Evolutionary conservation across 2,888 invertebrate species (phyloP).

Genomic region (Octonoba sinensis): DNA sequence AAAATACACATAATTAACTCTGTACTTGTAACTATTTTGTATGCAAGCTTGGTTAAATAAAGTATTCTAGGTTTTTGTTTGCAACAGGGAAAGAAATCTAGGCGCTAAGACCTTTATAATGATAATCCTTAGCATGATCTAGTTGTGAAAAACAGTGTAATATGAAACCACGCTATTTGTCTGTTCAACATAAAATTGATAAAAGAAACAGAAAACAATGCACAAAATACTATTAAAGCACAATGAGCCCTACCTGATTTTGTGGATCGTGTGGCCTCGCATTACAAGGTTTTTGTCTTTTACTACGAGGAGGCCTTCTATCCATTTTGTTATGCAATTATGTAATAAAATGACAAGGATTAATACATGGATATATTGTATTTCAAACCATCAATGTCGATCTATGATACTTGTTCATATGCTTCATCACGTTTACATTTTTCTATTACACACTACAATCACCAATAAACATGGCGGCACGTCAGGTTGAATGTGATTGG

Average conservation of each 20-base stretch:
- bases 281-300: constrained; percentile 36
- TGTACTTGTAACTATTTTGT: too few species aligned
- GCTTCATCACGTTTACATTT: constrained; percentile 43
- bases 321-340: constrained; percentile 33
- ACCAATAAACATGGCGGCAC: constrained; percentile 58
- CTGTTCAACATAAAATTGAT: too few species aligned
- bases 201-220: neutral
- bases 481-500: constrained; percentile 60
- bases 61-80: too few species aligned
- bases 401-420: neutral
- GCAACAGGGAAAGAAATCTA: too few species aligned
- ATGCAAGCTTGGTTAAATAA: too few species aligned
- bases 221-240: neutral
- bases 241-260: constrained; percentile 53
- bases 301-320: constrained; percentile 35
- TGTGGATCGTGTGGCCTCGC: constrained; percentile 51
- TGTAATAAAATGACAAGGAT: neutral
- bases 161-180: too few species aligned
- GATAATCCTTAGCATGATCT: too few species aligned
- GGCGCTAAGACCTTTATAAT: too few species aligned
- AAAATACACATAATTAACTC: too few species aligned
- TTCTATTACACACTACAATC: constrained; percentile 38
- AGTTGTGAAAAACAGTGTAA: too few species aligned
- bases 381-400: too few species aligned
- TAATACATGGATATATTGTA: too few species aligned